Evolutionary conservation across 1,140 invertebrate genomes (phyloP).

Genomic region (Charaxes varanes): DNA sequence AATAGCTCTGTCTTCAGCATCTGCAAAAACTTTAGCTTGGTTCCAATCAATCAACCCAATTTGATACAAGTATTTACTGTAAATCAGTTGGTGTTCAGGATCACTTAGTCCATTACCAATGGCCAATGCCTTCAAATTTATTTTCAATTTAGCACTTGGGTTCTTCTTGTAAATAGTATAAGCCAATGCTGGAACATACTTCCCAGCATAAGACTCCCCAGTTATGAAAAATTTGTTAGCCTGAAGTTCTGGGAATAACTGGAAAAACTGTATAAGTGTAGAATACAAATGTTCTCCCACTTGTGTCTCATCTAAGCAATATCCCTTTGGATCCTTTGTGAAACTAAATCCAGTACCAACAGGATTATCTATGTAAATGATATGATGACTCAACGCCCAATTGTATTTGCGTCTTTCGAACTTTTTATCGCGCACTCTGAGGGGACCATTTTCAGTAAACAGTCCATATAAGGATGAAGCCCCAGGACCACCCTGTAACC

Average conservation of each 20-base stretch:
- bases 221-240: slow-evolving; percentile 84
- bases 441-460: slow-evolving; percentile 88
- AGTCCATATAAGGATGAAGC: slow-evolving; percentile 86
- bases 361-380: slow-evolving; percentile 92
- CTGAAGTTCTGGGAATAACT: slow-evolving; percentile 80
- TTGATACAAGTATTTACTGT: slow-evolving; percentile 88
- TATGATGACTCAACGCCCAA: slow-evolving; percentile 83
- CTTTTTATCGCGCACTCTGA: slow-evolving; percentile 60
- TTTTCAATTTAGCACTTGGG: slow-evolving; percentile 71
- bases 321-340: slow-evolving; percentile 78
- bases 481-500: slow-evolving; percentile 89
- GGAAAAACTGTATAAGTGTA: slow-evolving; percentile 82
- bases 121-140: slow-evolving; percentile 83
- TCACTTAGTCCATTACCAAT: slow-evolving; percentile 92
- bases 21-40: slow-evolving; percentile 76
- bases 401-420: slow-evolving; percentile 78
- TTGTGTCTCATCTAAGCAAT: slow-evolving; percentile 78
- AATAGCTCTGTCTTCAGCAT: slow-evolving; percentile 75
- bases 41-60: slow-evolving; percentile 85
- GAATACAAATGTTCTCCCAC: slow-evolving; percentile 81
- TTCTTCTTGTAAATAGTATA: slow-evolving; percentile 83
- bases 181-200: slow-evolving; percentile 87
- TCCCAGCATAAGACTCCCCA: slow-evolving; percentile 92
- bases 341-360: slow-evolving; percentile 89
- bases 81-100: slow-evolving; percentile 85